Evolutionary conservation across 1,140 invertebrate genomes (phyloP), one percentile per base, ranked within the genome.

Genomic region (Drosophila pandora): DNA sequence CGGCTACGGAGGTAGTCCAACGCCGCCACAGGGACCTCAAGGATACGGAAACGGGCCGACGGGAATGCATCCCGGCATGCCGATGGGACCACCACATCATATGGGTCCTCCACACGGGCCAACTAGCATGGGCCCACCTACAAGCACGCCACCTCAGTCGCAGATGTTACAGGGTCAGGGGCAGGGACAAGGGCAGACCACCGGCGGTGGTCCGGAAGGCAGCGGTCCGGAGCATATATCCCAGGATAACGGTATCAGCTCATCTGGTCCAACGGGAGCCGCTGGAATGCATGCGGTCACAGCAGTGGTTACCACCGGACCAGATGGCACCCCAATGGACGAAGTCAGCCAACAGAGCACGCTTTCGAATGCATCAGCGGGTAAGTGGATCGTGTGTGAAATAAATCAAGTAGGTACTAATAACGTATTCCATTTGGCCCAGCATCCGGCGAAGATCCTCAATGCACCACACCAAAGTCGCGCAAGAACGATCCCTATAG

Each of bases 341-440:
- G 97, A 98, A 92, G 96, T 95, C 73, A 97, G 96, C 76, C 97
- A 98, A 89, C 97, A 98, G 92, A 97, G 96, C 72, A 98, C 97
- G 63, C 93, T 97, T 58, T 97, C 96, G 50, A 97, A 97, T 92
- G 96, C 96, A 45, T 97, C 97, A 56, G 96, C 96, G 87, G 96
- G 96, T 96, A 91, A 92, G 92, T 88, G 22, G 3, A 37, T 9
- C 17, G 8, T 52, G 17, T 43, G 7, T 17, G n/a, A 43, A 13
- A 13, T 43, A 28, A 6, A 6, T 5, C 1, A 5, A 28, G 25
- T 28, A 28, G 25, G 7, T 1, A 28, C 25, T 43, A 43, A 43
- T 21, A 17, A 7, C 22, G 7, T 47, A 7, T 22, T 8, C 22
- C 5, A 64, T 76, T 25, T 68, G 47, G 92, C 92, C 12, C 91